Base-by-base conservation (phyloP, 2,888 invertebrate genomes). In the Dryomyza anilis region DNA sequence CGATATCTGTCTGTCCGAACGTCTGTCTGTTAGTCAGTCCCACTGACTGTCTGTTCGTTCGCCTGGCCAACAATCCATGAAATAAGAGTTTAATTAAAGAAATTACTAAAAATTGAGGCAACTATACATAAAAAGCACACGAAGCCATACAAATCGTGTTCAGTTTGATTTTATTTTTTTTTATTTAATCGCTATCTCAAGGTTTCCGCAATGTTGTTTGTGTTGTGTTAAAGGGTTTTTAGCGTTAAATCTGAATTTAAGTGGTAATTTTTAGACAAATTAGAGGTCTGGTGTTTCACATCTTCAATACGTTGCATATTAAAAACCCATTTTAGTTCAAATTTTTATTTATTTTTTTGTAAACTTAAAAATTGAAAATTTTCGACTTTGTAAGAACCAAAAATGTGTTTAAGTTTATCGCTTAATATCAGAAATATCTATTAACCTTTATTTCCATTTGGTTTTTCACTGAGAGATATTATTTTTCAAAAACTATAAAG, bases 31-130 rank as follows among this genome's bases (percentile, higher is more conserved):
- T 14, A 7, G 8, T 16, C 39, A 14, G 16, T n/a, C 39, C 12
- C 16, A n/a, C 39, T 39, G 36, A 12, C 52, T 21, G 55, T 33
- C 14, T 36, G 14, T 23, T 8, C 14, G 33, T 36, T 16, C 7
- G 36, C 21, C 52, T 7, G 43, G 27, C 61, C 29, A 52, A 70
- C 71, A 65, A 72, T 71, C 72, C 76, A 67, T 77, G 71, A 75
- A 78, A 76, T 72, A 73, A 73, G 72, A 76, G 69, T 74, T 78
- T 76, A 76, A 79, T 76, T 77, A 77, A 75, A 74, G 74, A 76
- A 75, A 76, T 71, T 39, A 39, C 61, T 39, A 36, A 25, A 33
- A 53, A 61, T 61, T 19, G 61, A 53, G 43, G 43, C 27, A 30
- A 12, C 16, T 30, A 10, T n/a, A 43, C 14, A 16, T 63, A 39